Evolutionary conservation across 2,888 invertebrate species (phyloP).

Genomic region (Tipula vernalis): DNA sequence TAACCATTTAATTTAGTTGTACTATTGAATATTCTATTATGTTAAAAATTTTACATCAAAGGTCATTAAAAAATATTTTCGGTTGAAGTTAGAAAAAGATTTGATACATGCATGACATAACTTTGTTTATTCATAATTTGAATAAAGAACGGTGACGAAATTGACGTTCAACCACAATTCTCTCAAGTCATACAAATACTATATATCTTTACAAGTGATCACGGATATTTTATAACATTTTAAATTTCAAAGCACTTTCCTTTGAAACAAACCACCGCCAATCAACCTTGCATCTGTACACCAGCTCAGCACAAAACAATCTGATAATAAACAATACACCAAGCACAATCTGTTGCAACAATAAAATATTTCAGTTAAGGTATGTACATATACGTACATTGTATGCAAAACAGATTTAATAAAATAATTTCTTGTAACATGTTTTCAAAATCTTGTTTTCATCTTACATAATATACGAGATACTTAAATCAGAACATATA

Average conservation of each 20-base stretch:
- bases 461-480: not conserved
- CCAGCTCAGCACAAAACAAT: not conserved
- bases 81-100: not conserved
- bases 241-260: not conserved
- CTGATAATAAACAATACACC: not conserved
- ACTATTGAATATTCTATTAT: not conserved
- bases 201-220: not conserved
- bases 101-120: no score
- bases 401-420: not conserved
- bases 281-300: not conserved
- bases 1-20: not conserved
- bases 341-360: not conserved
- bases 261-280: not conserved
- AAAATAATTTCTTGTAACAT: not conserved
- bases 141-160: no score
- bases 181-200: not conserved
- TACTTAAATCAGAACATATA: not conserved
- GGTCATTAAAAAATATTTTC: not conserved
- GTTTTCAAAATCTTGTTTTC: not conserved
- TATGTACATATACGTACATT: not conserved
- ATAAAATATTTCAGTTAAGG: not conserved
- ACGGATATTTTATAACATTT: not conserved
- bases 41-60: not conserved
- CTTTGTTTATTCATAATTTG: no score
- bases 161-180: no score